Evolutionary conservation across 2,888 invertebrate species (phyloP).

Genomic region (Metopia argyrocephala): DNA sequence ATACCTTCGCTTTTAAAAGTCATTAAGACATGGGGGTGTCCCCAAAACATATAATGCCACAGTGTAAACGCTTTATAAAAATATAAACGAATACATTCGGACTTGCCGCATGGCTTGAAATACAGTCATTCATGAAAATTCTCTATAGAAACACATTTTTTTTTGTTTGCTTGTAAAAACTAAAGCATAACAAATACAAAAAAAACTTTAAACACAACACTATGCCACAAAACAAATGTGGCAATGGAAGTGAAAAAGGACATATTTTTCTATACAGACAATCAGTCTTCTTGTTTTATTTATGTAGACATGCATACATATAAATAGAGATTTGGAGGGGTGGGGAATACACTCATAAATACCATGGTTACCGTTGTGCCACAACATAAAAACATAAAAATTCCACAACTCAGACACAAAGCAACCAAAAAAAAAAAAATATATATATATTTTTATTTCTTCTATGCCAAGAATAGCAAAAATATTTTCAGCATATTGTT

Average conservation of each 20-base stretch:
- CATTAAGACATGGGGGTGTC: slow-evolving; percentile 34
- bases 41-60: slow-evolving; percentile 33
- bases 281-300: too few relatives aligned
- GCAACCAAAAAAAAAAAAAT: slow-evolving; percentile 19
- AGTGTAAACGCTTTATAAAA: background rate
- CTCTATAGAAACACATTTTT: too few relatives aligned
- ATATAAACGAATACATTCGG: background rate
- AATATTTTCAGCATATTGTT: too few relatives aligned
- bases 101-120: background rate
- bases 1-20: background rate
- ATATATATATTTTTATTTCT: too few relatives aligned
- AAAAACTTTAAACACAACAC: slow-evolving; percentile 43
- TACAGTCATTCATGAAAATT: too few relatives aligned
- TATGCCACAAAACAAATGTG: slow-evolving; percentile 58
- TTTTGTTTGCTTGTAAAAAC: background rate
- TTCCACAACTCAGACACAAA: slow-evolving; percentile 57
- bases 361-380: slow-evolving; percentile 35
- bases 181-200: slow-evolving; percentile 64
- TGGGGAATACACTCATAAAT: too few relatives aligned
- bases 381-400: slow-evolving; percentile 49
- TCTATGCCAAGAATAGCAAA: too few relatives aligned
- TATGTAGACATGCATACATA: background rate
- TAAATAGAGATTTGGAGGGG: too few relatives aligned
- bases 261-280: too few relatives aligned
- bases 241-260: slow-evolving; percentile 37